Conservation (phyloP, 1,140 invertebrate genomes). For the Cotesia vestalis region DNA sequence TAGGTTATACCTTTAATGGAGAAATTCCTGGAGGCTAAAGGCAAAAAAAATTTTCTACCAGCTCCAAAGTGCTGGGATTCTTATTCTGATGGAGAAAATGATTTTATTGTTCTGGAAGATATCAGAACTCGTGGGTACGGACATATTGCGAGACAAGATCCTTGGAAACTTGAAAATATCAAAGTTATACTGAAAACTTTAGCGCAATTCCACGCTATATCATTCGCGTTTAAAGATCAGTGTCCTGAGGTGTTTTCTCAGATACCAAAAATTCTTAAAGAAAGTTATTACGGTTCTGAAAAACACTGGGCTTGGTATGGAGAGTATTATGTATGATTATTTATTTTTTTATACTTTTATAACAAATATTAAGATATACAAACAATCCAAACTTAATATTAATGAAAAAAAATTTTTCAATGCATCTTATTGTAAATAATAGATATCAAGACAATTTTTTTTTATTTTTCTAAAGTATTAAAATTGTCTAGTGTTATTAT, state of each 20-base stretch:
- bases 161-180: conserved; percentile 66
- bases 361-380: no score
- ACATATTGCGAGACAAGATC: conserved; percentile 64
- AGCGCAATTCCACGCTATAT: conserved; percentile 75
- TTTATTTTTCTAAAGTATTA: no score
- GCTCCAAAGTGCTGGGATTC: conserved; percentile 66
- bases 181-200: conserved; percentile 68
- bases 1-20: conserved; percentile 54
- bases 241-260: conserved; percentile 68
- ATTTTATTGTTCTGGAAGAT: conserved; percentile 75
- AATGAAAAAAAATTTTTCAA: no score
- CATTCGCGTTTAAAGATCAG: conserved; percentile 74
- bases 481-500: no score
- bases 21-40: conserved; percentile 50
- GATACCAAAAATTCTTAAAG: conserved; percentile 55
- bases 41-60: conserved; percentile 40
- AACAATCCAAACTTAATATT: no score
- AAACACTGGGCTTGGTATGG: conserved; percentile 72
- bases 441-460: no score
- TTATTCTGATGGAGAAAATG: conserved; percentile 70
- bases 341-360: not conserved
- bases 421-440: no score
- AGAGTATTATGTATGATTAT: conserved; percentile 66
- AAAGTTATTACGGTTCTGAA: conserved; percentile 70
- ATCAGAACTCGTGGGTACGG: conserved; percentile 67